These are phyloP conservation scores for Hippocampus kuda DNA, from an alignment of 2,797 vertebrate species.

Conservation along the genomic window DNA sequence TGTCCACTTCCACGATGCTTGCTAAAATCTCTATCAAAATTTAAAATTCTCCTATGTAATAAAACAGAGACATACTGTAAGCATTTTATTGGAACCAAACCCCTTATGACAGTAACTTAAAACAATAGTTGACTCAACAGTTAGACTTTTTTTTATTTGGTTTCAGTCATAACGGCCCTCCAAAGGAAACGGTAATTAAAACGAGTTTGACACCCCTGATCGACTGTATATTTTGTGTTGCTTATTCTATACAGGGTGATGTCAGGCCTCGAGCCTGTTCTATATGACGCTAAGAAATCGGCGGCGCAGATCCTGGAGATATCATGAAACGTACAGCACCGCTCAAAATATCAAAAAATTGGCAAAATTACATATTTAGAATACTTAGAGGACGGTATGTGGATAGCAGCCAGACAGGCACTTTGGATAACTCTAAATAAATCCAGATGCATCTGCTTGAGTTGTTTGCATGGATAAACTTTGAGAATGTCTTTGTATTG, in stretches of 20 bases:
- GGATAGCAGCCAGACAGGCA: not conserved
- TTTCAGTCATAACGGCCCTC: no score
- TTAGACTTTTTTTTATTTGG: no score
- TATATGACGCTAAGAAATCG: not conserved
- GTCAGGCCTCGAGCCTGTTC: not conserved
- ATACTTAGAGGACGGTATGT: not conserved
- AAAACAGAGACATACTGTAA: no score
- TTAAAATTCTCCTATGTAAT: no score
- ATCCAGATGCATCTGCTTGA: not conserved
- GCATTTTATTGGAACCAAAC: no score
- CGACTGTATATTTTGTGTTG: not conserved
- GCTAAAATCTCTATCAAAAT: no score
- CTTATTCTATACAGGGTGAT: not conserved
- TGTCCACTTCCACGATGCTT: no score
- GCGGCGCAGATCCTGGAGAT: not conserved
- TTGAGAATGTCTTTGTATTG: not conserved
- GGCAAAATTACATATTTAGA: not conserved
- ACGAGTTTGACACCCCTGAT: no score
- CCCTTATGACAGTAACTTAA: no score
- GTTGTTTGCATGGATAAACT: not conserved
- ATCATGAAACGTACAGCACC: not conserved
- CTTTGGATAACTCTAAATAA: not conserved
- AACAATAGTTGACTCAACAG: no score
- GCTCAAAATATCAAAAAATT: not conserved
- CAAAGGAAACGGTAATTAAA: no score